Conservation (phyloP, 2,113 vertebrate genomes). For the Gulo gulo region DNA sequence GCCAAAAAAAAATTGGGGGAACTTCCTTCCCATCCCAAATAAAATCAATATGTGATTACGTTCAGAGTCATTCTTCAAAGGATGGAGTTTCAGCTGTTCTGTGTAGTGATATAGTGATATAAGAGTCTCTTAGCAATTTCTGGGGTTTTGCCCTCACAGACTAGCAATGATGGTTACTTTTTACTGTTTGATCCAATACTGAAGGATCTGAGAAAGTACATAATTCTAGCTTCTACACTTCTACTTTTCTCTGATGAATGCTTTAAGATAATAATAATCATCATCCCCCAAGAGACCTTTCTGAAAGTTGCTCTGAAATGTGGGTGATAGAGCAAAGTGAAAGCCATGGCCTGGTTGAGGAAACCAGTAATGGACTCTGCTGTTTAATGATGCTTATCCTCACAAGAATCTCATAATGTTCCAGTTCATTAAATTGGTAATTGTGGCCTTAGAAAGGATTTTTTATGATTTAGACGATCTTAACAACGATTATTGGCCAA, state of each 20-base stretch:
- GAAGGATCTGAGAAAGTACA: slow-evolving; percentile 9
- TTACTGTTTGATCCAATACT: not conserved
- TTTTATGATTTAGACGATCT: slow-evolving; percentile 10
- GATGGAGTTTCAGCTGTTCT: not conserved
- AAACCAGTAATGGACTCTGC: not conserved
- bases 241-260: not conserved
- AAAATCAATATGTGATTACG: not conserved
- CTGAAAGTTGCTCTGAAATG: not conserved
- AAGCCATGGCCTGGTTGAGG: not conserved
- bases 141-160: not conserved
- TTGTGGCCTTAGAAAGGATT: not conserved
- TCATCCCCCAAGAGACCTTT: not conserved
- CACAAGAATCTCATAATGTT: not conserved
- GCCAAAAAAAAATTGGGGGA: slow-evolving; percentile 24
- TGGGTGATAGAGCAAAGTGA: not conserved
- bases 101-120: not conserved
- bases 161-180: slow-evolving; percentile 7
- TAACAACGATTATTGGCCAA: not conserved
- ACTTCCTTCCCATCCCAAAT: slow-evolving; percentile 19
- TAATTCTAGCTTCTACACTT: not conserved
- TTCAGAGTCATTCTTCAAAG: slow-evolving; percentile 16
- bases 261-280: not conserved
- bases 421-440: not conserved
- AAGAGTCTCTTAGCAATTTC: slow-evolving; percentile 27
- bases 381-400: not conserved